phyloP scores from a whole-genome alignment of 2,113 vertebrate species.

The Herpailurus yagouaroundi region DNA sequence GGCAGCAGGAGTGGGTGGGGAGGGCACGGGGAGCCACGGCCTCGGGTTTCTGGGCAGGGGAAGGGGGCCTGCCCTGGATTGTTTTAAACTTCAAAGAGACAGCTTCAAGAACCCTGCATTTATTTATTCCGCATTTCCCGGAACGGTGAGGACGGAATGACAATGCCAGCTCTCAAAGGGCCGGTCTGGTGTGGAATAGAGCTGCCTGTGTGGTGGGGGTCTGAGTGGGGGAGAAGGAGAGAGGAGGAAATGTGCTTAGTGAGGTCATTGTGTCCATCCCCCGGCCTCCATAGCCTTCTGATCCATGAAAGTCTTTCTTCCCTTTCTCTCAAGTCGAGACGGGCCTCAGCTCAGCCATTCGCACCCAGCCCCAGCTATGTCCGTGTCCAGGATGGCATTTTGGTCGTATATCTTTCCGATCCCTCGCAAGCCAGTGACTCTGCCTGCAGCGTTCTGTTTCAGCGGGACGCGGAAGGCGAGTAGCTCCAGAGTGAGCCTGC shows the following conservation, averaged over 20 bases:
- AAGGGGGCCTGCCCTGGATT: neutral
- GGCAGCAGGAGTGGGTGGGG: neutral
- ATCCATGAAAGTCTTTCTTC: neutral
- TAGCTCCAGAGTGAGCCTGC: accelerated
- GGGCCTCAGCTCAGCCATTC: neutral
- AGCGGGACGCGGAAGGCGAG: accelerated
- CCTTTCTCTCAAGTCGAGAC: neutral
- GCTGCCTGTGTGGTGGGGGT: accelerated
- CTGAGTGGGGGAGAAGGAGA: neutral
- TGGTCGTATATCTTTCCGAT: neutral
- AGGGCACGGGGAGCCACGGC: accelerated
- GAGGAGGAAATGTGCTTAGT: neutral
- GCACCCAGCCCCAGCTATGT: no score
- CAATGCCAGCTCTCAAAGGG: neutral
- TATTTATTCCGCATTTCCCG: neutral
- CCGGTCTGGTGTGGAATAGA: neutral
- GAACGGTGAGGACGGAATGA: neutral
- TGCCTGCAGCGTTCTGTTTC: neutral
- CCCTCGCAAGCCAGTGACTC: neutral
- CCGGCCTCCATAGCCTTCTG: neutral
- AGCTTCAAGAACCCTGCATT: neutral
- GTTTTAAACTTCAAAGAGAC: slow-evolving; percentile 64
- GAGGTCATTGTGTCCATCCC: neutral
- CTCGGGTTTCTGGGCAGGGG: neutral
- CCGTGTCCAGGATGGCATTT: neutral